Conservation (phyloP, 2,888 invertebrate species). For the Chydorus sphaericus region DNA sequence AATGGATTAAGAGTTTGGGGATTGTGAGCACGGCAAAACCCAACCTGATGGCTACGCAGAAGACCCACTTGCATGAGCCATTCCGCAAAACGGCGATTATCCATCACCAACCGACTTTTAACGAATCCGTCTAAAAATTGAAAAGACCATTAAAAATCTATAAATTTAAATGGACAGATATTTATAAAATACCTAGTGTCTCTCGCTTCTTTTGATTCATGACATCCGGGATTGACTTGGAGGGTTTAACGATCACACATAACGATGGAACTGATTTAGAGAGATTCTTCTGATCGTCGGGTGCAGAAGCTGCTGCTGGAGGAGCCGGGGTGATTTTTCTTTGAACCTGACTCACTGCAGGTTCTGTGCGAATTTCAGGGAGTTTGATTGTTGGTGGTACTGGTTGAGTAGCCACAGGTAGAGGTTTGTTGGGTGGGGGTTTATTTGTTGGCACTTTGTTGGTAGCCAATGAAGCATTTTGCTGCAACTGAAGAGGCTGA, state of each 20-base stretch:
- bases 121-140: conserved; percentile 51
- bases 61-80: conserved; percentile 78
- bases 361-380: not conserved
- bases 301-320: not conserved
- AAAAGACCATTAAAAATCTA: not conserved
- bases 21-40: conserved; percentile 46
- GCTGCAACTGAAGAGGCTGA: too few species aligned
- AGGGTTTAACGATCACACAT: conserved; percentile 64
- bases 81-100: conserved; percentile 71
- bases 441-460: not conserved
- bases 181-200: conserved; percentile 6
- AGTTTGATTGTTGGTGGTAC: not conserved
- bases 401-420: not conserved
- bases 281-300: not conserved
- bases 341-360: not conserved
- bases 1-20: conserved; percentile 28
- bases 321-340: too few species aligned
- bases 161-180: not conserved
- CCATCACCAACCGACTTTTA: conserved; percentile 63
- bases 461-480: too few species aligned
- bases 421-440: not conserved
- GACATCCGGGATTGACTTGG: not conserved
- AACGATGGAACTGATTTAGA: conserved; percentile 67
- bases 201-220: conserved; percentile 7
- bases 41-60: conserved; percentile 55